phyloP scores from a whole-genome alignment of 2,113 vertebrate species.

The Corythornis vintsioides region DNA sequence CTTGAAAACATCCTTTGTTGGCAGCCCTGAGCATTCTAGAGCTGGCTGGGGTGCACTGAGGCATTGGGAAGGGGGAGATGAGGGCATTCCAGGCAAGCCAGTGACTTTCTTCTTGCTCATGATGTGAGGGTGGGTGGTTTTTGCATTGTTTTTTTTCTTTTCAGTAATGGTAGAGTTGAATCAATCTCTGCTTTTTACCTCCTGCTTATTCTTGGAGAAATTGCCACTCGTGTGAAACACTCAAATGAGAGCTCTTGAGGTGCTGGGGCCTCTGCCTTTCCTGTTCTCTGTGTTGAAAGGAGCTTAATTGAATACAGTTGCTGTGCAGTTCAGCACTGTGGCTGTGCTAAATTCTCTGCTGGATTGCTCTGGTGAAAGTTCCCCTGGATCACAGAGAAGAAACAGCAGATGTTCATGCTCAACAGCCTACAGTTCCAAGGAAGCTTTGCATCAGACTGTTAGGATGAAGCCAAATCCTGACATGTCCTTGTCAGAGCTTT shows the following conservation, averaged over 20 bases:
- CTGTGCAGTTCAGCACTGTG: background rate
- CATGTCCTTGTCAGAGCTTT: constrained; percentile 8
- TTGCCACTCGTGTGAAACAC: background rate
- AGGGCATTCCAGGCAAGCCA: background rate
- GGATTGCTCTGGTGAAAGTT: background rate
- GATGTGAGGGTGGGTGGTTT: background rate
- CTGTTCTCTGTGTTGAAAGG: constrained; percentile 26
- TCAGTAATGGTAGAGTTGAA: background rate
- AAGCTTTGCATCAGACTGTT: constrained; percentile 24
- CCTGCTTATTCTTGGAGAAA: background rate
- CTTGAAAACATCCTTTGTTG: background rate
- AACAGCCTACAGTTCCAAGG: constrained; percentile 10
- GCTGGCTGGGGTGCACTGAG: background rate
- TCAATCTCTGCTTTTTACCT: background rate
- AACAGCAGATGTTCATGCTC: constrained; percentile 38
- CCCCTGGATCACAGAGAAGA: constrained; percentile 8
- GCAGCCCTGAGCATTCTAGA: fast-evolving
- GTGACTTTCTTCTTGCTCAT: background rate
- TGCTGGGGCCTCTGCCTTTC: constrained; percentile 29
- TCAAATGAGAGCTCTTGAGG: background rate
- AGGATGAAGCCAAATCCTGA: constrained; percentile 20
- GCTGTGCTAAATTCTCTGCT: background rate
- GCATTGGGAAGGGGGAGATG: background rate
- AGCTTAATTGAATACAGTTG: background rate
- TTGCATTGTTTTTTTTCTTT: background rate